phyloP scores from a whole-genome alignment of 2,797 vertebrate species.

The Esox lucius region DNA sequence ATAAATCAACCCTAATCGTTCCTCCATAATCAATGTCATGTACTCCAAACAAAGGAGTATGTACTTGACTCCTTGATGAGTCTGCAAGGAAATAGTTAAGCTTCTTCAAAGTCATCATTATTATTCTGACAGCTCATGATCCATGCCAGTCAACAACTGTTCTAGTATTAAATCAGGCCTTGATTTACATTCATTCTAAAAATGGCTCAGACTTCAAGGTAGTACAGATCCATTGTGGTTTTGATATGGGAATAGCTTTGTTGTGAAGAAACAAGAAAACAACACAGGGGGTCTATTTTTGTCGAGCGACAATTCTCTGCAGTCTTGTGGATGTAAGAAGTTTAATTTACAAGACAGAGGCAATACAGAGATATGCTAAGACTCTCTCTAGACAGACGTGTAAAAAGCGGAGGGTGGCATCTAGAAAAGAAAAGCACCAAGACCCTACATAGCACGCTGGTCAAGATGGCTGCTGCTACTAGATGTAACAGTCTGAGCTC shows the following conservation, averaged over 20 bases:
- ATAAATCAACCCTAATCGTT: slow-evolving; percentile 47
- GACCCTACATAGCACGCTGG: slow-evolving; percentile 54
- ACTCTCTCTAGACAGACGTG: slow-evolving; percentile 68
- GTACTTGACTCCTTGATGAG: slow-evolving; percentile 46
- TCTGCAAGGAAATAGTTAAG: slow-evolving; percentile 37
- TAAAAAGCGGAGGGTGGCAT: slow-evolving; percentile 63
- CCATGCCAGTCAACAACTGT: slow-evolving; percentile 51
- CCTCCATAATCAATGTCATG: slow-evolving; percentile 50
- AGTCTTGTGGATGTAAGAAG: slow-evolving; percentile 70
- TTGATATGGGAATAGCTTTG: slow-evolving; percentile 69
- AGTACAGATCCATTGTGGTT: slow-evolving; percentile 63
- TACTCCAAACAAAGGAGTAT: slow-evolving; percentile 47
- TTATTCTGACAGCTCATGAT: slow-evolving; percentile 53
- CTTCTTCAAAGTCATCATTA: slow-evolving; percentile 47
- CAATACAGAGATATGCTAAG: slow-evolving; percentile 56
- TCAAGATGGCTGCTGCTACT: slow-evolving; percentile 60
- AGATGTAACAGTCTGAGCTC: slow-evolving; percentile 48
- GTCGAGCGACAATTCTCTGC: slow-evolving; percentile 70
- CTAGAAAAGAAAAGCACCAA: slow-evolving; percentile 58
- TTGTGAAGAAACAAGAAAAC: slow-evolving; percentile 59
- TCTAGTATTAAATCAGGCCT: slow-evolving; percentile 55
- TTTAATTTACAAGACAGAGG: slow-evolving; percentile 75
- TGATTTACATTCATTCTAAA: slow-evolving; percentile 71
- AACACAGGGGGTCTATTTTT: slow-evolving; percentile 68
- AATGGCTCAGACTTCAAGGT: slow-evolving; percentile 72